Evolutionary conservation across 2,113 vertebrate species (phyloP), one percentile per base, ranked within the genome.

Genomic region (Echinops telfairi): DNA sequence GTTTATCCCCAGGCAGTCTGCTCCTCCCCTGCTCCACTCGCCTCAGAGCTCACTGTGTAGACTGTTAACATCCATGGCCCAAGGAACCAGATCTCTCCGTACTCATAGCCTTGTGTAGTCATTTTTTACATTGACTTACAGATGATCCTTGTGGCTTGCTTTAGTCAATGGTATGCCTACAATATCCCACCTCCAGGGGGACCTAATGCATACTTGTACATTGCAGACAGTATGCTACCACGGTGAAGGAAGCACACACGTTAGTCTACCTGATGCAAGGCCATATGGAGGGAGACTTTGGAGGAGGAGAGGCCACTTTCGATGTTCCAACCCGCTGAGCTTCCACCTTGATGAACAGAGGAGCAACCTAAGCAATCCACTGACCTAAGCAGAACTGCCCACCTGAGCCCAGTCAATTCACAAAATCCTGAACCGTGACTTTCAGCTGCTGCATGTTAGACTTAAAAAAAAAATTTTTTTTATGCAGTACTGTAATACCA

Each of bases 41-140:
- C 12, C 70, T 68, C 36, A 23, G 91, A 92, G 58, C 47, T 14
- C 47, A 53, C 47, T 10, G 12, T 53, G 12, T 53, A 53, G 47
- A 53, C 47, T 53, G 47, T 53, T 53, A 53, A 53, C 47, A 6
- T 40, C 40, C 40, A 40, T 40, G 40, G 15, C 3, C 36, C 36
- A 40, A 71, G 17, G 68, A 68, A 17, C 64, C 57, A 29, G 0
- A 0, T 25, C 23, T 53, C 58, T 53, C 43, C 22, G 36, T 27
- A 16, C 47, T 27, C 0, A 0, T 29, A 23, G 3, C 27, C 47
- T n/a, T n/a, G n/a, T n/a, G 5, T 3, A 4, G 27, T 40, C 36
- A 36, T 47, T 53, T 71, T 0, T 47, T 33, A 83, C 27, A 4
- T 33, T n/a, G 70, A n/a, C 70, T n/a, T 71, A 33, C 31, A 20